Evolutionary conservation across 2,888 invertebrate genomes (phyloP).

Genomic region (Parasteatoda lunata): DNA sequence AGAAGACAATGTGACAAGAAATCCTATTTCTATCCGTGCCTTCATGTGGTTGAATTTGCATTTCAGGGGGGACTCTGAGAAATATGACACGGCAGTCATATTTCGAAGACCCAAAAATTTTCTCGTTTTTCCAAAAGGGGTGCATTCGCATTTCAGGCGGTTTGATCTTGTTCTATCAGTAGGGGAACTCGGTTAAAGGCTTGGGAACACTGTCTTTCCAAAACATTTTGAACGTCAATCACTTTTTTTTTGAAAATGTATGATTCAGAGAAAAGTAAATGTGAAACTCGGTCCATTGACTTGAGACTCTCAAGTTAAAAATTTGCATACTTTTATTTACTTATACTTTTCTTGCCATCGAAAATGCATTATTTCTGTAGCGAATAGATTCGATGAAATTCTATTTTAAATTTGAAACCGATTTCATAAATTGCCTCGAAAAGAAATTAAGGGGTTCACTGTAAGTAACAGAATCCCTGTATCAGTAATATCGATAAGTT

Average conservation of each 20-base stretch:
- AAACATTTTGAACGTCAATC: neutral
- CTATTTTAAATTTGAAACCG: too few relatives aligned
- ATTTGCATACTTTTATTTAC: too few relatives aligned
- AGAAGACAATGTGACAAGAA: conserved; percentile 33
- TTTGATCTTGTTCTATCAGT: conserved; percentile 12
- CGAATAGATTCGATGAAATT: too few relatives aligned
- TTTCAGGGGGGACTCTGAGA: conserved; percentile 41
- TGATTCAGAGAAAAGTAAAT: too few relatives aligned
- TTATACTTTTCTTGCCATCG: too few relatives aligned
- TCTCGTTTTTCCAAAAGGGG: conserved; percentile 1
- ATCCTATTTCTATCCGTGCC: conserved; percentile 31
- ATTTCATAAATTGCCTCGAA: too few relatives aligned
- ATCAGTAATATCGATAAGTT: too few relatives aligned
- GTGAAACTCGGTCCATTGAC: too few relatives aligned
- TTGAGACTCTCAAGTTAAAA: too few relatives aligned
- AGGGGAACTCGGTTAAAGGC: conserved; percentile 8
- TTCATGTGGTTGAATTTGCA: conserved; percentile 38
- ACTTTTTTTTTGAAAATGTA: neutral
- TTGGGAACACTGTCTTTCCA: conserved; percentile 12
- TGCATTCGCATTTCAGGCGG: conserved; percentile 26
- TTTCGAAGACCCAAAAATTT: conserved; percentile 18
- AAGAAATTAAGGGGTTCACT: too few relatives aligned
- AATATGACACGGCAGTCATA: conserved; percentile 40
- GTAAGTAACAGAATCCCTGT: too few relatives aligned
- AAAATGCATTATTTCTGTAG: too few relatives aligned